Base-by-base conservation (phyloP, 2,797 vertebrate genomes). In the Macropodus opercularis region DNA sequence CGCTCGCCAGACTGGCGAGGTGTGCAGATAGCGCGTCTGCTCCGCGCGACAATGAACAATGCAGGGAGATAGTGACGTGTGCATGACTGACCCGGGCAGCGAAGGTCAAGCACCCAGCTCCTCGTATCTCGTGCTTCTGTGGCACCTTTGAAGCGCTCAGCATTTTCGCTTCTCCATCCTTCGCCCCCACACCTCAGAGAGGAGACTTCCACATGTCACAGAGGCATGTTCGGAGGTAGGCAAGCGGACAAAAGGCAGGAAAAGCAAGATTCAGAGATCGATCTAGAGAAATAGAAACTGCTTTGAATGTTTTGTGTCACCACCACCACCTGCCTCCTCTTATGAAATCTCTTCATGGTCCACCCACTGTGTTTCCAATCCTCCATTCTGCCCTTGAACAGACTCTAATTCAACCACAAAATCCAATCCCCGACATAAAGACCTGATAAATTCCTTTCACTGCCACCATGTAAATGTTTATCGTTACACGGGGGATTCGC, bases 291-390 rank as follows among this genome's bases (percentile, higher is more conserved):
- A 52, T 41, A 52, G 54, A 58, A 61, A 52, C 49, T 58, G 53
- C 86, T 83, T 85, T 89, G 83, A 81, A 87, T 81, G 81, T 86
- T 79, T 81, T 74, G 81, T 90, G 87, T 89, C 89, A 89, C 84
- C 84, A 82, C 84, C 84, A 82, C 80, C 88, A 90, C 86, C 89
- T 90, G 89, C 85, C 75, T 85, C 84, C 74, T 83, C 87, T 88
- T 88, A 72, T 87, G 81, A 89, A 87, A 84, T 85, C 79, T 83
- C 79, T 83, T 84, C 81, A 84, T 81, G 76, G 85, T 83, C 84
- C 84, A 84, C 83, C 87, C 86, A 84, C 87, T 70, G 85, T 73
- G 69, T 81, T 81, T 85, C 81, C 83, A 68, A 82, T 75, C 75
- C 77, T 75, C 62, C 69, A 47, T 77, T 62, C 78, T 84, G 86